phyloP scores from a whole-genome alignment of 2,888 invertebrate species.

The Syrista parreyssii region DNA sequence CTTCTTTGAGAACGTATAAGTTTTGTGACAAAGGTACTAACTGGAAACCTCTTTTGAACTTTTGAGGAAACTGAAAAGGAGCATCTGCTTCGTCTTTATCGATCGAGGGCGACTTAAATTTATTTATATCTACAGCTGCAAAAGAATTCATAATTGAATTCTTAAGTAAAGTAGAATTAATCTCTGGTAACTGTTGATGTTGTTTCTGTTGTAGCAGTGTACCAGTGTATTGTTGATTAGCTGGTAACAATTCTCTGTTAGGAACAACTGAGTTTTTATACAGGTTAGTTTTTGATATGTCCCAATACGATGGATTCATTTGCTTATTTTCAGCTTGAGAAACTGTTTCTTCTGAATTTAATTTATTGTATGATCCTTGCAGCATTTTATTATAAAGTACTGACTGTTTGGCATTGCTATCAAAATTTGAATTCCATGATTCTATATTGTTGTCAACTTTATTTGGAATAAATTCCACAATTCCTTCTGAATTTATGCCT shows the following conservation, averaged over 20 bases:
- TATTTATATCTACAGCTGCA: background rate
- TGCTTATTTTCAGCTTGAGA: background rate
- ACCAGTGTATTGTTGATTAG: background rate
- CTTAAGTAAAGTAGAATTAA: background rate
- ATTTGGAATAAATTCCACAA: background rate
- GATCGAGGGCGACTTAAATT: background rate
- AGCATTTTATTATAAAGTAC: background rate
- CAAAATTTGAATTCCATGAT: background rate
- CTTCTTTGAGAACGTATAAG: constrained; percentile 32
- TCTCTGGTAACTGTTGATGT: background rate
- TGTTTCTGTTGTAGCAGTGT: background rate
- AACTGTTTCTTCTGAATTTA: background rate
- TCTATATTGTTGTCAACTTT: background rate
- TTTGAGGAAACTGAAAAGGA: constrained; percentile 9
- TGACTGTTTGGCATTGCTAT: background rate
- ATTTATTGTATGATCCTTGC: background rate
- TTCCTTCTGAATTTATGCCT: background rate
- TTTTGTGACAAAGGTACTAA: constrained; percentile 33
- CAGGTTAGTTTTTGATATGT: background rate
- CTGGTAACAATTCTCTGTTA: background rate
- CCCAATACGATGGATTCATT: background rate
- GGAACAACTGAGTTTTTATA: background rate
- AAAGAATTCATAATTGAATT: background rate
- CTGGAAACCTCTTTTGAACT: constrained; percentile 33
- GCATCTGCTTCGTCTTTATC: background rate